phyloP scores from a whole-genome alignment of 2,797 vertebrate genomes.

The Poeciliopsis paucimaculata region DNA sequence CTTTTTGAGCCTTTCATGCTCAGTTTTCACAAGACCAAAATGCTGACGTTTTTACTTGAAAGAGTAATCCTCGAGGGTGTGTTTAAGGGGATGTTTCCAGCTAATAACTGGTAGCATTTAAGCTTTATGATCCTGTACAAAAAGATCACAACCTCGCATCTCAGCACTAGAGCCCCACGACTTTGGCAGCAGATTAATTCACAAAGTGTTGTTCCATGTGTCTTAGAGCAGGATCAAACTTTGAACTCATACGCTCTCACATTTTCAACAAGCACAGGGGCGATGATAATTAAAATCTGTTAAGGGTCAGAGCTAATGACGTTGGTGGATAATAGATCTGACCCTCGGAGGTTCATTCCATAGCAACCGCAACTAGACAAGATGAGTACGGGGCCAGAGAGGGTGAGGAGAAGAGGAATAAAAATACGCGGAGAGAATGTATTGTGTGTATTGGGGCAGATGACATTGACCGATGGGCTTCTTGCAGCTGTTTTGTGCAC shows the following conservation, averaged over 20 bases:
- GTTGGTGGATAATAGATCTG: constrained; percentile 24
- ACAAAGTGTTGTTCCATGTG: constrained; percentile 16
- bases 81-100: constrained; percentile 30
- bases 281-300: constrained; percentile 52
- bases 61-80: constrained; percentile 39
- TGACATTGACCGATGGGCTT: constrained; percentile 53
- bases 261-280: constrained; percentile 35
- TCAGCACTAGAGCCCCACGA: constrained; percentile 16
- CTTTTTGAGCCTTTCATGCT: constrained; percentile 53
- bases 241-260: constrained; percentile 22
- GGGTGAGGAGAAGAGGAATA: constrained; percentile 28
- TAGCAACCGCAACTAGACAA: constrained; percentile 33
- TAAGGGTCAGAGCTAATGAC: constrained; percentile 36
- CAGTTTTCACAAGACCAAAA: constrained; percentile 50
- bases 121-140: constrained; percentile 9
- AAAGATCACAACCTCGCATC: constrained; percentile 20
- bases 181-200: constrained; percentile 26
- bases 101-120: constrained; percentile 24
- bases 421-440: neutral
- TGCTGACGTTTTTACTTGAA: constrained; percentile 44
- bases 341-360: constrained; percentile 3
- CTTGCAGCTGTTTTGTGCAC: constrained; percentile 26
- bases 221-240: constrained; percentile 32
- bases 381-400: constrained; percentile 19
- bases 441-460: constrained; percentile 6